phyloP scores from a whole-genome alignment of 2,113 vertebrate genomes.

The Rissa tridactyla region DNA sequence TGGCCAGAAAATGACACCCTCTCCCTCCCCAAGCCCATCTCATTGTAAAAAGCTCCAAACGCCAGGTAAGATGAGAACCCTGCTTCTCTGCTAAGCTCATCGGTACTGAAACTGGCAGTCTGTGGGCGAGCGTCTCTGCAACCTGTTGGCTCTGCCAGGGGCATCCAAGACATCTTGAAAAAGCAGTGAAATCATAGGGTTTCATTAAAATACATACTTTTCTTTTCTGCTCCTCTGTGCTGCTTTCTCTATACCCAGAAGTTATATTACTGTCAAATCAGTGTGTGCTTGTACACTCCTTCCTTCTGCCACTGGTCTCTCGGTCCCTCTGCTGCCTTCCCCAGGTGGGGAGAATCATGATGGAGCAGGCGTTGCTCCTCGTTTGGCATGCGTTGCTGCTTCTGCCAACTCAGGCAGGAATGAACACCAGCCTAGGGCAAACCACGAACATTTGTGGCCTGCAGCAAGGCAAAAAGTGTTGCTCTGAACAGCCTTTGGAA shows the following conservation, averaged over 20 bases:
- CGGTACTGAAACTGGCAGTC: neutral
- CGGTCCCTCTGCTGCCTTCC: neutral
- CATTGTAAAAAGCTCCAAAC: rapidly evolving
- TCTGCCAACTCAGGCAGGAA: neutral
- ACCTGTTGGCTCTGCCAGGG: neutral
- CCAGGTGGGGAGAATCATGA: neutral
- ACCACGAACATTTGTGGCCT: neutral
- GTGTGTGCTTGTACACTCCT: neutral
- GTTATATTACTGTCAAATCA: neutral
- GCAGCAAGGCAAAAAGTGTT: slow-evolving; percentile 11
- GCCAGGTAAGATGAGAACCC: neutral
- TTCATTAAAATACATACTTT: neutral
- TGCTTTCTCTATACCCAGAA: neutral
- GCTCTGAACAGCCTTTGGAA: slow-evolving; percentile 40
- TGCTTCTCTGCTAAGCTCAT: neutral
- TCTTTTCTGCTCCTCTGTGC: neutral
- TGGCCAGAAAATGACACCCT: neutral
- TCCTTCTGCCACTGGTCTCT: neutral
- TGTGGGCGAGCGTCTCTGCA: neutral
- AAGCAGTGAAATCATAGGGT: rapidly evolving
- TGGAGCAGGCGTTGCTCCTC: neutral
- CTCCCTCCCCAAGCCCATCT: neutral
- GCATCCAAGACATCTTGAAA: neutral
- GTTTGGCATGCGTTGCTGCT: neutral
- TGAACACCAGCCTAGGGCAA: neutral